Evolutionary conservation across 2,797 vertebrate species (phyloP).

Genomic region (Enteromius viviparus): DNA sequence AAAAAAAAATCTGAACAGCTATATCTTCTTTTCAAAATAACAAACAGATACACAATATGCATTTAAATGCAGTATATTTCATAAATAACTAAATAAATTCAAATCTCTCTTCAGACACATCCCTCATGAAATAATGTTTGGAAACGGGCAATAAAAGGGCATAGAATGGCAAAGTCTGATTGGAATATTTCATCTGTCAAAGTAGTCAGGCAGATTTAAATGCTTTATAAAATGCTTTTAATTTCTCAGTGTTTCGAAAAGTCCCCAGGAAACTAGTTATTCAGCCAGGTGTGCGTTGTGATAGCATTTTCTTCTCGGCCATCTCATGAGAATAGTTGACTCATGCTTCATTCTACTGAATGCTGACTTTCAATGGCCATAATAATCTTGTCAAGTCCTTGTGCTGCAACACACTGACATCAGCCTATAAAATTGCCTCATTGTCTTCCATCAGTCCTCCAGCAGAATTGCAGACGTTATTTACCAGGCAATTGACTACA

Average conservation of each 20-base stretch:
- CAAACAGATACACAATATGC: conserved; percentile 68
- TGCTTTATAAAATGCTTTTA: conserved; percentile 68
- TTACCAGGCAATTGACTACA: conserved; percentile 49
- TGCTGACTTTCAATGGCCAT: conserved; percentile 49
- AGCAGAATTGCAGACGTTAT: conserved; percentile 51
- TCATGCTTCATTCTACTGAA: conserved; percentile 20
- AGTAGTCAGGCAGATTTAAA: conserved; percentile 79
- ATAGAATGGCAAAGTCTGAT: conserved; percentile 55
- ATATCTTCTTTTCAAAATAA: conserved; percentile 71
- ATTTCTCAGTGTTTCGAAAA: conserved; percentile 26
- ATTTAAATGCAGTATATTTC: conserved; percentile 54
- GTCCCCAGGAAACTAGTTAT: conserved; percentile 18
- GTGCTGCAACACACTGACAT: conserved; percentile 50
- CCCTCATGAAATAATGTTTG: conserved; percentile 28
- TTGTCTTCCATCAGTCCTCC: conserved; percentile 49
- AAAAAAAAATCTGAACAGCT: conserved; percentile 61
- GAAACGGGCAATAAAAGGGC: conserved; percentile 31
- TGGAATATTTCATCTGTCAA: conserved; percentile 67
- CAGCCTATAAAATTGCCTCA: conserved; percentile 47
- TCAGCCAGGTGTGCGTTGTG: neutral
- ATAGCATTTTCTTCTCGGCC: conserved; percentile 41
- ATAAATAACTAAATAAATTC: conserved; percentile 54
- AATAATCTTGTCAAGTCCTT: conserved; percentile 47
- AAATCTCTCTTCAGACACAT: conserved; percentile 24
- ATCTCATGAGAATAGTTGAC: conserved; percentile 26